Evolutionary conservation across 2,888 invertebrate species (phyloP).

Genomic region (Spodoptera picta): DNA sequence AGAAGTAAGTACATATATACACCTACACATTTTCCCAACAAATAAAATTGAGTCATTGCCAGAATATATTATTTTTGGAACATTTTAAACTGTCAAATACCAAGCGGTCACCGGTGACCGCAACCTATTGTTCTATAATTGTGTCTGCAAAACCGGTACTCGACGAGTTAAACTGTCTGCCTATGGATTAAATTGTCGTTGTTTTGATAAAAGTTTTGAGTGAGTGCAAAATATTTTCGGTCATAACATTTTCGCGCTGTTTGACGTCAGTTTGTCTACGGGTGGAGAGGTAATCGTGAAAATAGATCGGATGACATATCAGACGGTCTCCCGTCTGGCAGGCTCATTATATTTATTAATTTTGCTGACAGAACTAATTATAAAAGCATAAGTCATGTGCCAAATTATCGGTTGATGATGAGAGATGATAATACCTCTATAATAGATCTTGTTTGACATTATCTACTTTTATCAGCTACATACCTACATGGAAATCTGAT

Average conservation of each 20-base stretch:
- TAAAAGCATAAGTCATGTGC: background rate
- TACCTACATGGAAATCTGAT: no score
- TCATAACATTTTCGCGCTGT: constrained; percentile 35
- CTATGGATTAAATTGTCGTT: constrained; percentile 26
- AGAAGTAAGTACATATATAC: constrained; percentile 40
- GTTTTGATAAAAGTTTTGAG: constrained; percentile 39
- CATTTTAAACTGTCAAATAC: constrained; percentile 37
- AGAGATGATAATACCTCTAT: no score
- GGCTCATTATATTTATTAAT: constrained; percentile 1
- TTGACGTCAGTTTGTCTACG: constrained; percentile 54
- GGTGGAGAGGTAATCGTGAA: constrained; percentile 34
- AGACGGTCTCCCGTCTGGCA: constrained; percentile 12
- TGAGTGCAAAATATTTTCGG: constrained; percentile 36
- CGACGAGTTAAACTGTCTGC: constrained; percentile 24
- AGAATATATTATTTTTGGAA: constrained; percentile 9
- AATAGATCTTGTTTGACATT: background rate
- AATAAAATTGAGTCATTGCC: constrained; percentile 28
- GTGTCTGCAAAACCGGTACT: no score
- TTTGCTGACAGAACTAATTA: constrained; percentile 1
- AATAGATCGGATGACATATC: constrained; percentile 32
- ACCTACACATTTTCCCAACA: constrained; percentile 10
- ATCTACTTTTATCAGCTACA: no score
- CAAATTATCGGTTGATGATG: constrained; percentile 2
- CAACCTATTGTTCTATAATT: no score
- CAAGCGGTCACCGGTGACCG: no score